Percentiles rank a stretch among this genome's conserved stretches.
These are phyloP conservation scores for Asbolus verrucosus DNA, from an alignment of 1,140 invertebrate genomes.

Conservation along the genomic window DNA sequence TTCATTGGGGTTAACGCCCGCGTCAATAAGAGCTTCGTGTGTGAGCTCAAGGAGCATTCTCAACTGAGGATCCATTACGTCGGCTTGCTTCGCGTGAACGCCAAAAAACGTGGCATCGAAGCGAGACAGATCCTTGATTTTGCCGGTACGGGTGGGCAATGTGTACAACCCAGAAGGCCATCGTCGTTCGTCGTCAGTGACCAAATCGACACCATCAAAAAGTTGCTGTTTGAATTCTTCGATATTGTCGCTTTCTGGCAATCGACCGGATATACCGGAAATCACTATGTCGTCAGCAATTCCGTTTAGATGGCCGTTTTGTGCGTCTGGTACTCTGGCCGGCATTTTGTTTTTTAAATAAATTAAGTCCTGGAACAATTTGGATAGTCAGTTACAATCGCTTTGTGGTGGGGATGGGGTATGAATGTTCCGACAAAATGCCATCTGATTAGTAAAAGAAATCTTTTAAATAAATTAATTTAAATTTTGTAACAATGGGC, in stretches of 20 bases:
- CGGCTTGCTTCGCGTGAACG: slow-evolving; percentile 92
- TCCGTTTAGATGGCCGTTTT: slow-evolving; percentile 61
- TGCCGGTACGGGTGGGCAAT: slow-evolving; percentile 86
- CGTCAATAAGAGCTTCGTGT: slow-evolving; percentile 94
- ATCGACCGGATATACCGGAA: slow-evolving; percentile 88
- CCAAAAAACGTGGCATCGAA: slow-evolving; percentile 97
- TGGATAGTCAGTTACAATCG: not conserved
- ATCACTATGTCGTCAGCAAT: slow-evolving; percentile 84
- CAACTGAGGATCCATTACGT: slow-evolving; percentile 96
- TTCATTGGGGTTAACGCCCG: slow-evolving; percentile 85
- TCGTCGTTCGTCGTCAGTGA: slow-evolving; percentile 87
- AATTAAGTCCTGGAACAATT: slow-evolving; percentile 33
- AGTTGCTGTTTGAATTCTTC: slow-evolving; percentile 91
- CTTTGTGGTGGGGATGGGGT: no score
- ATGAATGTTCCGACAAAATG: no score
- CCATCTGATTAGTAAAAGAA: not conserved
- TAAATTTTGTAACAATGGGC: slow-evolving; percentile 26
- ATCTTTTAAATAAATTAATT: not conserved
- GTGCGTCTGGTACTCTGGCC: slow-evolving; percentile 69
- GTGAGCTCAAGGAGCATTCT: slow-evolving; percentile 92
- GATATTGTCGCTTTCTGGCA: slow-evolving; percentile 89
- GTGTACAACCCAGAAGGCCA: slow-evolving; percentile 85
- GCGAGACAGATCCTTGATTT: slow-evolving; percentile 87
- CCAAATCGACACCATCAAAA: slow-evolving; percentile 87
- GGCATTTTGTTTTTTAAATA: slow-evolving; percentile 68